phyloP scores from a whole-genome alignment of 2,113 vertebrate genomes.

The Leptobrachium leishanense region DNA sequence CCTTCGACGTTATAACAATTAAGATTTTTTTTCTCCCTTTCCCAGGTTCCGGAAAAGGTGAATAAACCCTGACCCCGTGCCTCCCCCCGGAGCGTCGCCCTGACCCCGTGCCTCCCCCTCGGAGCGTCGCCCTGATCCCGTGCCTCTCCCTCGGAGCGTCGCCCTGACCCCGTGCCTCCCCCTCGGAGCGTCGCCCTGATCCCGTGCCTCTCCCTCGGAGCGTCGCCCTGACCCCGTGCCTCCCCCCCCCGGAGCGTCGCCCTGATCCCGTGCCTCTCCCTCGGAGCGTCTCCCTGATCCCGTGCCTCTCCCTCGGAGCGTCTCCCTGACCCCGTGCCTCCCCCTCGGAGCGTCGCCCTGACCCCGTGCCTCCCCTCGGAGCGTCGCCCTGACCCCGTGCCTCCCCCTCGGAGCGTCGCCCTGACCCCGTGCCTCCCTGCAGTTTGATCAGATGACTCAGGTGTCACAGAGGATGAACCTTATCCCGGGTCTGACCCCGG shows the following conservation, averaged over 20 bases:
- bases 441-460: constrained; percentile 55
- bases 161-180: no score
- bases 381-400: neutral
- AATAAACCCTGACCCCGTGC: neutral
- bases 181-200: no score
- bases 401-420: neutral
- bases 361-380: neutral
- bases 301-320: no score
- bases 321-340: neutral
- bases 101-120: neutral
- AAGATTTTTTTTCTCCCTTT: no score
- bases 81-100: neutral
- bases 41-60: constrained; percentile 62
- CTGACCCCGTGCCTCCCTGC: neutral
- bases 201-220: no score
- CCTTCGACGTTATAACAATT: no score
- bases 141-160: no score
- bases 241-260: no score
- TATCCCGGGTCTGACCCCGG: constrained; percentile 50
- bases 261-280: no score
- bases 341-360: neutral
- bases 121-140: no score
- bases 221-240: no score
- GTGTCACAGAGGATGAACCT: constrained; percentile 49
- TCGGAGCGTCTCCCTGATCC: no score